Conservation (phyloP, 2,113 vertebrate genomes). For the Eulemur rufifrons region DNA sequence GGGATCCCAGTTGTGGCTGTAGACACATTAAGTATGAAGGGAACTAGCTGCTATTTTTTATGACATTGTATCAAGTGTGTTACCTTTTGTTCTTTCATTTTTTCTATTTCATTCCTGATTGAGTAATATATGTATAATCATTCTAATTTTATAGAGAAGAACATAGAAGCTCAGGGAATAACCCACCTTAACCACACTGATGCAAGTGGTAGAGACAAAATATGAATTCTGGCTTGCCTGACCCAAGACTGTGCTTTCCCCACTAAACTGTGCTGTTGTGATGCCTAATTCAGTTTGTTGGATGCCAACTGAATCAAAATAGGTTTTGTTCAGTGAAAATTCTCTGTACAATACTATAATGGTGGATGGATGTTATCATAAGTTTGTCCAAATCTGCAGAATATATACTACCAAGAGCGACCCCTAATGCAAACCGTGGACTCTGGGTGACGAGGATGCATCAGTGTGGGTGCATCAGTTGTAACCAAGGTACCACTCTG, state of each 20-base stretch:
- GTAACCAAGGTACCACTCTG: background rate
- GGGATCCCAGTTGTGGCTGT: background rate
- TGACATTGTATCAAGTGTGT: background rate
- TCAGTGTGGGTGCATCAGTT: rapidly evolving
- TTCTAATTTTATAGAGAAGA: background rate
- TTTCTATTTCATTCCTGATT: background rate
- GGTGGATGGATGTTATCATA: too few species aligned
- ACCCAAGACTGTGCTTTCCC: rapidly evolving
- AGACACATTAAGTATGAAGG: background rate
- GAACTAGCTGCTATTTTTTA: background rate
- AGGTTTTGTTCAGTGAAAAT: background rate
- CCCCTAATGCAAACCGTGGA: background rate
- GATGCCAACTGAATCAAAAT: background rate
- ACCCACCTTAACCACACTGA: too few species aligned
- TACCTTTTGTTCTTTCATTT: background rate
- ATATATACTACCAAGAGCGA: background rate
- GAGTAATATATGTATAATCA: background rate
- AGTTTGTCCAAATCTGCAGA: background rate
- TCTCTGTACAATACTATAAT: background rate
- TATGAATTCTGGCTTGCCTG: background rate
- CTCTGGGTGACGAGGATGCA: background rate
- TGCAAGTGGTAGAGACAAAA: background rate
- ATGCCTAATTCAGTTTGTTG: background rate
- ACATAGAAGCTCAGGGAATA: background rate
- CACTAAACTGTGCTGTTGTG: rapidly evolving